A percentile compares a stretch with the other conserved stretches of the same genome.
Conservation (phyloP, 2,113 vertebrate genomes). For the Elephas maximus region DNA sequence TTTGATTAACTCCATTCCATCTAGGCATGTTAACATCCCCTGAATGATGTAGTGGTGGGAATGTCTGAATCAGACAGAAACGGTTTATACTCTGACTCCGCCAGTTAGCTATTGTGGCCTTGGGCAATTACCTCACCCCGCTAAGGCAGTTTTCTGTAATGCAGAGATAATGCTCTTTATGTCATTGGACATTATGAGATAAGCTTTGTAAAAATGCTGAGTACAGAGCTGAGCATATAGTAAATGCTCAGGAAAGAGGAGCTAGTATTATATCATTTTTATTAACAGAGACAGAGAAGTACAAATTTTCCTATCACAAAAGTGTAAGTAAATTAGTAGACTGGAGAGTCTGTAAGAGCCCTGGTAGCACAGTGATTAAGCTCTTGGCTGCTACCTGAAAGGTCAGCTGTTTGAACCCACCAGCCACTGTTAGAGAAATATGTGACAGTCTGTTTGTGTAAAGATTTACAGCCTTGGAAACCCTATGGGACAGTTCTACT, state of each 20-base stretch:
- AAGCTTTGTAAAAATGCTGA: background rate
- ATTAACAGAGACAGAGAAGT: background rate
- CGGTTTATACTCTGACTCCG: background rate
- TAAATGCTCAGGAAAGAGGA: conserved; percentile 47
- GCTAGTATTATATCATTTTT: conserved; percentile 20
- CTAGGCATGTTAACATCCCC: background rate
- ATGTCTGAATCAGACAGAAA: conserved; percentile 11
- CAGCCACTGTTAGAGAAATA: background rate
- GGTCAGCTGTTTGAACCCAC: background rate
- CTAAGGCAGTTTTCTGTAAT: background rate
- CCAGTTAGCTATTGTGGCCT: background rate
- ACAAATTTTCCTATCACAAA: background rate
- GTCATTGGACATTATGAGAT: background rate
- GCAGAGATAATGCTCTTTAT: background rate
- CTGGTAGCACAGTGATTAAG: background rate
- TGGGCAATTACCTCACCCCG: background rate
- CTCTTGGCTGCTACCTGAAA: background rate
- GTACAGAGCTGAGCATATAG: background rate
- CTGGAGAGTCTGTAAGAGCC: background rate
- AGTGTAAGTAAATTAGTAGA: background rate
- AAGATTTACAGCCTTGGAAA: background rate
- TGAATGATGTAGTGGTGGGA: background rate
- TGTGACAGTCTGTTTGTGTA: background rate
- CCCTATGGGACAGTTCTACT: background rate
- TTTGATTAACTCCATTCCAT: conserved; percentile 26